Percentiles rank a stretch among this genome's conserved stretches.
These are phyloP conservation scores for Martes flavigula DNA, from an alignment of 2,797 vertebrate genomes.

Conservation along the genomic window DNA sequence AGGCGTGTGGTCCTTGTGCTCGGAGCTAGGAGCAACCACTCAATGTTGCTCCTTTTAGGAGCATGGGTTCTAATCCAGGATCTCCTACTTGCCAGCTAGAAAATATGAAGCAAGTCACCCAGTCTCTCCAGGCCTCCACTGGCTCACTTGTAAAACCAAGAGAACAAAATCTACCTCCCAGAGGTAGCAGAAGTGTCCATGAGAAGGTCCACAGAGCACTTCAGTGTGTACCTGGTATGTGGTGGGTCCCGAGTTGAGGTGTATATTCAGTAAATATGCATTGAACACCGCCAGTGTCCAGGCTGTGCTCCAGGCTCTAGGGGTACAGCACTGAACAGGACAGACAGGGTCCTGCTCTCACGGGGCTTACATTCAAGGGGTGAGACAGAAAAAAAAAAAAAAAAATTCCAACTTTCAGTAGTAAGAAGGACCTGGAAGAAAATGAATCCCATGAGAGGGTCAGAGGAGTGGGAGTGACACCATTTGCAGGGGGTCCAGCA, in stretches of 20 bases:
- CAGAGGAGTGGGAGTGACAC: not conserved
- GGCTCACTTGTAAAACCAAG: not conserved
- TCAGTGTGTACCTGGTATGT: fast-evolving
- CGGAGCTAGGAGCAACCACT: not conserved
- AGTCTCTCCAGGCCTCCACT: not conserved
- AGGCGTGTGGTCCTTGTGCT: not conserved
- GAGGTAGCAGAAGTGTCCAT: not conserved
- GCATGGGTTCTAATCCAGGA: not conserved
- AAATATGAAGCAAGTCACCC: not conserved
- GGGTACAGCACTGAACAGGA: not conserved
- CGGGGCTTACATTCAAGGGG: not conserved
- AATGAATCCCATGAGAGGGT: not conserved
- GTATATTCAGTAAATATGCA: not conserved
- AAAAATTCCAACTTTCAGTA: not conserved
- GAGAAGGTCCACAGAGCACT: fast-evolving
- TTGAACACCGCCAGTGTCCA: not conserved
- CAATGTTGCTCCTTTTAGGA: not conserved
- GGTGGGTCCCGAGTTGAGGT: fast-evolving
- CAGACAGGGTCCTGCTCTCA: not conserved
- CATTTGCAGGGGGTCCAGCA: not conserved
- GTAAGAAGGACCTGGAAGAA: not conserved
- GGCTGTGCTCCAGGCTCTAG: not conserved
- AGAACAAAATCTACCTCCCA: not conserved
- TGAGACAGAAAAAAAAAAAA: not conserved
- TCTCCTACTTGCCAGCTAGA: not conserved